phyloP scores from a whole-genome alignment of 2,113 vertebrate genomes.

The Elachura formosa region DNA sequence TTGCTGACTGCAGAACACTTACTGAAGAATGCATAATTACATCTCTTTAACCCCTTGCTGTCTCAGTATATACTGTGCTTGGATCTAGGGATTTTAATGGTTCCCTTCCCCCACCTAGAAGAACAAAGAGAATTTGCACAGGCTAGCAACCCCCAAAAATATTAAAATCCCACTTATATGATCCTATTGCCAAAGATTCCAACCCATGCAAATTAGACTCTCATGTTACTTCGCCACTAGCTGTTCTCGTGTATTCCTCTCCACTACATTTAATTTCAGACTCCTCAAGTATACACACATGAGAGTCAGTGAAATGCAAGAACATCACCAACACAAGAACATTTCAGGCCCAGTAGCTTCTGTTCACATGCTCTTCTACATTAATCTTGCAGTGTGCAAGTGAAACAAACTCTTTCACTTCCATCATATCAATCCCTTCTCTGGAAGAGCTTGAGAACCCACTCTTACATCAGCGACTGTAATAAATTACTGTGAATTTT shows the following conservation, averaged over 20 bases:
- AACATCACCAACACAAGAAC: not conserved
- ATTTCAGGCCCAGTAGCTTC: not conserved
- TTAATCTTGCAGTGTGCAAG: not conserved
- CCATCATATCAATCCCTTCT: not conserved
- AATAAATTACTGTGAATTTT: not conserved
- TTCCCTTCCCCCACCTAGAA: not conserved
- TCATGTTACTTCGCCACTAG: not conserved
- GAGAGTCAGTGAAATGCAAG: not conserved
- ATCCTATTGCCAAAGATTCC: not conserved
- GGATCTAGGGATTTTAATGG: not conserved
- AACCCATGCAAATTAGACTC: not conserved
- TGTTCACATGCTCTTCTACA: not conserved
- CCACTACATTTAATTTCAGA: not conserved
- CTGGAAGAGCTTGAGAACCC: not conserved
- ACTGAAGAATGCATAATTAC: slow-evolving; percentile 19
- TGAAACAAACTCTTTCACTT: not conserved
- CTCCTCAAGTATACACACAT: not conserved
- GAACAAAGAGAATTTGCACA: not conserved
- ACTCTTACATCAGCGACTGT: fast-evolving
- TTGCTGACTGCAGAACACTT: slow-evolving; percentile 41
- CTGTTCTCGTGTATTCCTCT: not conserved
- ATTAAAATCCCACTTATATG: not conserved
- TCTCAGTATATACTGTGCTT: not conserved
- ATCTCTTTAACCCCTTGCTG: slow-evolving; percentile 30
- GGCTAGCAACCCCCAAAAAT: not conserved